These are phyloP conservation scores for Podarcis muralis DNA, from an alignment of 2,113 vertebrate species.

Conservation along the genomic window DNA sequence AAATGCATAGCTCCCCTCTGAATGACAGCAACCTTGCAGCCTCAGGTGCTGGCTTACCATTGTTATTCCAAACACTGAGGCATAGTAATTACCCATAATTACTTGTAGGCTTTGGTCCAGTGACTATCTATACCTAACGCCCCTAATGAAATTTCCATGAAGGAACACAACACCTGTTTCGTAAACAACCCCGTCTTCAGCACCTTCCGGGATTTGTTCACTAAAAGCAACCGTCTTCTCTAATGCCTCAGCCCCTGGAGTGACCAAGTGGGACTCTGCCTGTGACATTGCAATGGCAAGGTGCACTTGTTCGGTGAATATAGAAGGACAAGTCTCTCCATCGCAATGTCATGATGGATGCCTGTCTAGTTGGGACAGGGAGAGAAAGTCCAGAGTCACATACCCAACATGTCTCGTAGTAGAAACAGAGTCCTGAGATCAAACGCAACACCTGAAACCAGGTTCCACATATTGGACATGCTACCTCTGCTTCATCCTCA, in stretches of 20 bases:
- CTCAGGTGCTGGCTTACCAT: conserved; percentile 57
- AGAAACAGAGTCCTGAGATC: background rate
- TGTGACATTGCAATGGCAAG: no score
- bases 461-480: background rate
- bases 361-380: no score
- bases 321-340: no score
- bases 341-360: no score
- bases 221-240: background rate
- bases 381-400: background rate
- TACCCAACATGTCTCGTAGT: background rate
- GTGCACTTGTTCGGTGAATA: no score
- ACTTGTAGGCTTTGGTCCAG: conserved; percentile 69
- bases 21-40: conserved; percentile 52
- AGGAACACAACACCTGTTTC: conserved; percentile 33
- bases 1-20: conserved; percentile 33
- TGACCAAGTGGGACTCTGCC: background rate
- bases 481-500: no score
- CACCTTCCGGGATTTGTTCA: background rate
- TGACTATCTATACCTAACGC: conserved; percentile 60
- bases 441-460: background rate
- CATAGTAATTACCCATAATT: conserved; percentile 70
- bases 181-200: conserved; percentile 34
- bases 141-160: conserved; percentile 63
- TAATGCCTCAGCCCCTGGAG: background rate
- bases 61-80: conserved; percentile 61